Evolutionary conservation across 2,888 invertebrate genomes (phyloP).

Genomic region (Caenorhabditis afra): DNA sequence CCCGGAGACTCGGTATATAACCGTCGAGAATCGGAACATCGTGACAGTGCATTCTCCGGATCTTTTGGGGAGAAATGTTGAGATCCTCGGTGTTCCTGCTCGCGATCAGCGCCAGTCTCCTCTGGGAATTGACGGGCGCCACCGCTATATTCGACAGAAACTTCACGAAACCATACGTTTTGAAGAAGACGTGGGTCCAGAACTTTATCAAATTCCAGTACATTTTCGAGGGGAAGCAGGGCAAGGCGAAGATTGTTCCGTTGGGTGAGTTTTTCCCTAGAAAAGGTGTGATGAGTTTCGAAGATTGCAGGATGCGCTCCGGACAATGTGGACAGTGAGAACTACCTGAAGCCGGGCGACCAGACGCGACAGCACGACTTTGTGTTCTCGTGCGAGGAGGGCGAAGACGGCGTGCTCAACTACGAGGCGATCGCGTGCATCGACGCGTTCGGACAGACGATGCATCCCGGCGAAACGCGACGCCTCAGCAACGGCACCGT

Average conservation of each 20-base stretch:
- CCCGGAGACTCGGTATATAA: too few relatives aligned
- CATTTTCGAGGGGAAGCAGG: conserved; percentile 63
- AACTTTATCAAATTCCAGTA: conserved; percentile 72
- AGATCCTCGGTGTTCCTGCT: too few relatives aligned
- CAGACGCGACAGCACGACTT: conserved; percentile 63
- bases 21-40: too few relatives aligned
- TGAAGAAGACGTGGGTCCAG: conserved; percentile 70
- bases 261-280: conserved; percentile 64
- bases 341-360: conserved; percentile 59
- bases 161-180: conserved; percentile 64
- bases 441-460: conserved; percentile 62
- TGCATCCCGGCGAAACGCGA: conserved; percentile 66
- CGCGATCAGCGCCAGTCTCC: too few relatives aligned
- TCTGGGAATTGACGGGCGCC: conserved; percentile 6
- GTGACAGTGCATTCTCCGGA: too few relatives aligned
- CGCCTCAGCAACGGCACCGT: conserved; percentile 67
- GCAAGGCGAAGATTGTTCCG: conserved; percentile 66
- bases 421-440: conserved; percentile 70
- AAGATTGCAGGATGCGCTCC: conserved; percentile 72
- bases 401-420: conserved; percentile 69
- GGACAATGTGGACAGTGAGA: conserved; percentile 62
- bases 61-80: too few relatives aligned
- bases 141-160: conserved; percentile 63
- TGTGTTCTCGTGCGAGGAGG: conserved; percentile 66
- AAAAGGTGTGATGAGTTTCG: background rate